A percentile compares a stretch with the other conserved stretches of the same genome.
Conservation (phyloP, 2,888 invertebrate species). For the Agrenia bidenticulata region DNA sequence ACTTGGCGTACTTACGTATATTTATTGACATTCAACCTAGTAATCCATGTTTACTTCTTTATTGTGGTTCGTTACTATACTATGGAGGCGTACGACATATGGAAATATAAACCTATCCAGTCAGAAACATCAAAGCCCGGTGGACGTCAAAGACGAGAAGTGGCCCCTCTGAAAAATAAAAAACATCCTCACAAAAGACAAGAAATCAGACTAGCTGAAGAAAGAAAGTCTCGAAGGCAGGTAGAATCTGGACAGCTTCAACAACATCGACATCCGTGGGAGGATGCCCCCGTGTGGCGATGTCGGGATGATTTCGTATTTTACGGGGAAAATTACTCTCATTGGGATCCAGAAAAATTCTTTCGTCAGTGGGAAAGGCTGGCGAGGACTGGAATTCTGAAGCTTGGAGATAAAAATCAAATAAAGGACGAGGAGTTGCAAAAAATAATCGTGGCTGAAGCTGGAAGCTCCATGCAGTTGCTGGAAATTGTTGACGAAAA, state of each 20-base stretch:
- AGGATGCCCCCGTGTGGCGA: background rate
- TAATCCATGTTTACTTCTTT: constrained; percentile 17
- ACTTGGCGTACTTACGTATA: constrained; percentile 3
- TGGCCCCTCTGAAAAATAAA: background rate
- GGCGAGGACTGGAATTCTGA: too few species aligned
- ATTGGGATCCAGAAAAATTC: constrained; percentile 26
- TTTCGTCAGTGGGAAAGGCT: constrained; percentile 16
- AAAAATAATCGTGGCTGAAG: too few species aligned
- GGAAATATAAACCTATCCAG: constrained; percentile 3
- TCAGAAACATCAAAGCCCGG: background rate
- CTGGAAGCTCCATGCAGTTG: too few species aligned
- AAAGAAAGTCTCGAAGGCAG: too few species aligned
- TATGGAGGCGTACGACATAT: constrained; percentile 28
- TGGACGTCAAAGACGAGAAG: background rate
- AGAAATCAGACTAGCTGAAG: background rate
- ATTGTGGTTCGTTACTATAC: constrained; percentile 23
- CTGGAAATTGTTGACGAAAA: too few species aligned
- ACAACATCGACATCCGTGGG: background rate
- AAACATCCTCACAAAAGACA: background rate
- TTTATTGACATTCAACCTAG: background rate
- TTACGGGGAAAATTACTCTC: constrained; percentile 27
- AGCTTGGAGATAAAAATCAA: too few species aligned
- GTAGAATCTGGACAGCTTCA: background rate
- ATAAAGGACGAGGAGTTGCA: too few species aligned
- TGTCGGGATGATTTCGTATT: constrained; percentile 19